These are phyloP conservation scores for Salpingus planirostris DNA, from an alignment of 2,888 invertebrate genomes.

Conservation along the genomic window DNA sequence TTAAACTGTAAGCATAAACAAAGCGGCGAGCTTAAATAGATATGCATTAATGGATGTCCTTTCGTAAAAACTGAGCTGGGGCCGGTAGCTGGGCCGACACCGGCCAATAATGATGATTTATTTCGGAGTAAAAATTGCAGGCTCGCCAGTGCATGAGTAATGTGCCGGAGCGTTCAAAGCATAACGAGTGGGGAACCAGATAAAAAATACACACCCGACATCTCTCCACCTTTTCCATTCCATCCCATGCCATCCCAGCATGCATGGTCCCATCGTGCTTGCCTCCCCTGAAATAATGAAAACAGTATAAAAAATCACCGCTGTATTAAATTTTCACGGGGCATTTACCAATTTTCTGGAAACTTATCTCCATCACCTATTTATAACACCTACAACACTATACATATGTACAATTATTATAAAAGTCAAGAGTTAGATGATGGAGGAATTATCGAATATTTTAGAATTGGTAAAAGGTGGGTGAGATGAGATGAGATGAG, in stretches of 20 bases:
- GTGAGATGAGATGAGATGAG: too few relatives aligned
- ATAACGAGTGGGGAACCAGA: slow-evolving; percentile 35
- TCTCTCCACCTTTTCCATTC: too few relatives aligned
- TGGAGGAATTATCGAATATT: too few relatives aligned
- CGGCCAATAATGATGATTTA: slow-evolving; percentile 54
- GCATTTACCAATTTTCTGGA: too few relatives aligned
- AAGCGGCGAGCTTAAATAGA: slow-evolving; percentile 34
- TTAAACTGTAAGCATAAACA: slow-evolving; percentile 36
- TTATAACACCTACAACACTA: too few relatives aligned
- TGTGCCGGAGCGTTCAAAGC: slow-evolving; percentile 43
- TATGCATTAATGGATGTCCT: slow-evolving; percentile 30
- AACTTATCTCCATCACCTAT: too few relatives aligned
- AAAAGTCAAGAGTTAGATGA: too few relatives aligned
- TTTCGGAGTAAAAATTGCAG: slow-evolving; percentile 49
- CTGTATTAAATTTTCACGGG: slow-evolving; percentile 12
- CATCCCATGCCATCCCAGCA: too few relatives aligned
- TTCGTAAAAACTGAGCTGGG: slow-evolving; percentile 20
- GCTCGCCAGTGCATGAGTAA: slow-evolving; percentile 48
- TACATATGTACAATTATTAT: too few relatives aligned
- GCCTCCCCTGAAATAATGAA: too few relatives aligned
- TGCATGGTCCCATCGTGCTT: too few relatives aligned
- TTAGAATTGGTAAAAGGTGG: too few relatives aligned
- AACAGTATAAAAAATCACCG: slow-evolving; percentile 11
- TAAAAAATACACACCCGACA: slow-evolving; percentile 35
- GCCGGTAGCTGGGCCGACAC: slow-evolving; percentile 26